Evolutionary conservation across 53 echinoderm and acorn worm species (phyloP).

Genomic region (Apostichopus leukothele): DNA sequence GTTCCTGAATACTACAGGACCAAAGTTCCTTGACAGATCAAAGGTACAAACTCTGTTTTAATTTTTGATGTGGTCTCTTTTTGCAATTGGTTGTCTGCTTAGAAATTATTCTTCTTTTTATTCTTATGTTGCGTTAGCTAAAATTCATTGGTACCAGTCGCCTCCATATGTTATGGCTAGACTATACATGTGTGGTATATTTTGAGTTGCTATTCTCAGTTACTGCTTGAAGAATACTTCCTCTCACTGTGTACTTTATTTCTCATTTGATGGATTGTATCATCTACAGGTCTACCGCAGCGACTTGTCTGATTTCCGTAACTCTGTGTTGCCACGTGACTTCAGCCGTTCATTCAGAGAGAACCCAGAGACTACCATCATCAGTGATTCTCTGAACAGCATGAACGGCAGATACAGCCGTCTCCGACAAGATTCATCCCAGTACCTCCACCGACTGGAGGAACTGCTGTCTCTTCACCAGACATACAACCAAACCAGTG

Average conservation of each 20-base stretch:
- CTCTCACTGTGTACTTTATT: too few relatives aligned
- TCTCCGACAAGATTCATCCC: conserved; percentile 22
- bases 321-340: conserved; percentile 71
- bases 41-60: conserved; percentile 56
- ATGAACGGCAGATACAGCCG: conserved; percentile 79
- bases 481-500: conserved; percentile 64
- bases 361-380: conserved; percentile 76
- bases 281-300: conserved; percentile 65
- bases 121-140: too few relatives aligned
- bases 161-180: too few relatives aligned
- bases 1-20: conserved; percentile 88
- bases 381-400: conserved; percentile 62
- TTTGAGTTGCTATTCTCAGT: too few relatives aligned
- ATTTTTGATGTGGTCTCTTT: too few relatives aligned
- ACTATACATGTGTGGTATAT: too few relatives aligned
- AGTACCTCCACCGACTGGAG: conserved; percentile 64
- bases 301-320: conserved; percentile 80
- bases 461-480: conserved; percentile 62
- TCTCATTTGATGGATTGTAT: too few relatives aligned
- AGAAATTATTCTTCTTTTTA: too few relatives aligned
- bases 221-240: too few relatives aligned
- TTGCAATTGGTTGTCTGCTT: too few relatives aligned
- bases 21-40: conserved; percentile 82
- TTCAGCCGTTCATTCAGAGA: conserved; percentile 87
- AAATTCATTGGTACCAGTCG: too few relatives aligned